A percentile compares a stretch with the other conserved stretches of the same genome.
These are phyloP conservation scores for Lagenorhynchus albirostris DNA, from an alignment of 2,113 vertebrate species.

Conservation along the genomic window DNA sequence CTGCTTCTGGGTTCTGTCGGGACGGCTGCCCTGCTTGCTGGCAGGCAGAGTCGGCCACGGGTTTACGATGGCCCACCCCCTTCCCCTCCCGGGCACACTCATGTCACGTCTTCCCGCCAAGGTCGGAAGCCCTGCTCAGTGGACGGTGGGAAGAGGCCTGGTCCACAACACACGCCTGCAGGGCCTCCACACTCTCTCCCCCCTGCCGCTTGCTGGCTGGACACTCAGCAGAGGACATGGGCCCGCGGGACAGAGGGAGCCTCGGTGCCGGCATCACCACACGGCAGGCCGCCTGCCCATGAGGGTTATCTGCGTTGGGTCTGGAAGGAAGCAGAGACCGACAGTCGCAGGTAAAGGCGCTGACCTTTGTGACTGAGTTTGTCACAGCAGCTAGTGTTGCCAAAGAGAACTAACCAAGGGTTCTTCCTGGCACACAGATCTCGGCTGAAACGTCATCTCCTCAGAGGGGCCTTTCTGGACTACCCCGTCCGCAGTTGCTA, in stretches of 20 bases:
- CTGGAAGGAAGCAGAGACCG: neutral
- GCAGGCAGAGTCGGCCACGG: neutral
- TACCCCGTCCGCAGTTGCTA: neutral
- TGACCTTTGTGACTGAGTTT: too few relatives aligned
- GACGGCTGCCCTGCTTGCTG: neutral
- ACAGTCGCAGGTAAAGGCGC: neutral
- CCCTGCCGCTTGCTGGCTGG: neutral
- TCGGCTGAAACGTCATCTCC: neutral
- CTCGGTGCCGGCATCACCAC: neutral
- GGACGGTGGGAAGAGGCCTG: neutral
- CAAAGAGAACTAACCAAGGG: neutral
- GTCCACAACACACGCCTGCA: neutral
- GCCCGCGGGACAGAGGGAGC: neutral
- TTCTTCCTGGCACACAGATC: neutral
- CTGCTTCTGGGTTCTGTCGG: neutral
- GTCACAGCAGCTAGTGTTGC: neutral
- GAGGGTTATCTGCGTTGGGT: neutral
- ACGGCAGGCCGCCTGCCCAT: fast-evolving
- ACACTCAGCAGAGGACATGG: neutral
- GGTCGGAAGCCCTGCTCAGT: neutral
- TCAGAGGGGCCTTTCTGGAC: neutral
- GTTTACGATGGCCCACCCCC: neutral
- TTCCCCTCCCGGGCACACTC: neutral
- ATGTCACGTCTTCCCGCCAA: neutral
- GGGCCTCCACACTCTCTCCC: neutral